Conservation (phyloP, 1,140 invertebrate species). For the Cotesia typhae region DNA sequence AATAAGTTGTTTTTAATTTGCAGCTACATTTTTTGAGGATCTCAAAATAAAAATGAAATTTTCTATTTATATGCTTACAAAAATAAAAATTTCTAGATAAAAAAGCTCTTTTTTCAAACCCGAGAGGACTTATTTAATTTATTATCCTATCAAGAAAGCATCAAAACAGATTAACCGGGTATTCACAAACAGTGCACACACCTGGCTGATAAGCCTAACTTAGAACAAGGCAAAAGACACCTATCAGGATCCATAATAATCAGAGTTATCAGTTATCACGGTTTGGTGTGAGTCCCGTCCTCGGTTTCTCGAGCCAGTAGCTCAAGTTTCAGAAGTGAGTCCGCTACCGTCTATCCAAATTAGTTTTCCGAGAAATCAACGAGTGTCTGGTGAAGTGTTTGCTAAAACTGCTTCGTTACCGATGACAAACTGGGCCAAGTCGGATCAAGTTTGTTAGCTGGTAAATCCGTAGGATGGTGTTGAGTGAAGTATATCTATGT, state of each 20-base stretch:
- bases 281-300: background rate
- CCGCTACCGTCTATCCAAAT: conserved; percentile 20
- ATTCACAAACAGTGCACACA: background rate
- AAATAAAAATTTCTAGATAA: too few species aligned
- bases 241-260: background rate
- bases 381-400: background rate
- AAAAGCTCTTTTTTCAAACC: too few species aligned
- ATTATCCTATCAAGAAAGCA: too few species aligned
- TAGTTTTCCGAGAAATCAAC: conserved; percentile 27
- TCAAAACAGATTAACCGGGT: too few species aligned
- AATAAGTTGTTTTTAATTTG: too few species aligned
- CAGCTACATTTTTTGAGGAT: too few species aligned
- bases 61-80: too few species aligned
- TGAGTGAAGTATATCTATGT: background rate
- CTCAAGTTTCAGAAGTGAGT: conserved; percentile 22
- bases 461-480: background rate
- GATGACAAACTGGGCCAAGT: conserved; percentile 32
- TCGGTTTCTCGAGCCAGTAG: conserved; percentile 1
- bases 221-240: conserved; percentile 13
- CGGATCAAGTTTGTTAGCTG: background rate
- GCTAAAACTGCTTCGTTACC: conserved; percentile 24
- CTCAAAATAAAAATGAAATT: too few species aligned
- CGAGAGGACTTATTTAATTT: too few species aligned
- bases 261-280: background rate
- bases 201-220: conserved; percentile 13